Evolutionary conservation across 1,140 invertebrate species (phyloP).

Genomic region (Zaprionus ghesquierei): DNA sequence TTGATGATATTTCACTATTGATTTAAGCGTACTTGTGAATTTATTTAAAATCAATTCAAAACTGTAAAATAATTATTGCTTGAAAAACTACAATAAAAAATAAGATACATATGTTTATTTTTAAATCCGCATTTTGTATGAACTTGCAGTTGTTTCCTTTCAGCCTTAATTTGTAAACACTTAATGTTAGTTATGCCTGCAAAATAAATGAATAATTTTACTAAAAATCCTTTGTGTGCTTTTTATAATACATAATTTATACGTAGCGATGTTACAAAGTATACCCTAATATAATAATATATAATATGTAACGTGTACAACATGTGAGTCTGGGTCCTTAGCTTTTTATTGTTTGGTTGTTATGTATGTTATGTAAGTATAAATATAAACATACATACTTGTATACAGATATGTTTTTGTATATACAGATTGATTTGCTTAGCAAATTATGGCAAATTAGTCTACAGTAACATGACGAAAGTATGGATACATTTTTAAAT

Average conservation of each 20-base stretch:
- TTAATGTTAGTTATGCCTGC: conserved; percentile 49
- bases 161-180: conserved; percentile 70
- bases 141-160: conserved; percentile 40
- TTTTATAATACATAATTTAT: conserved; percentile 35
- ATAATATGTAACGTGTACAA: conserved; percentile 52
- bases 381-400: not conserved
- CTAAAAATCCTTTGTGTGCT: conserved; percentile 41
- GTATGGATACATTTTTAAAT: conserved; percentile 1
- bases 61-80: conserved; percentile 69
- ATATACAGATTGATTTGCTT: conserved; percentile 68
- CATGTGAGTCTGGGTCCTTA: conserved; percentile 18
- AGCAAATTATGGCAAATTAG: conserved; percentile 81
- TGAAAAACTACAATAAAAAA: conserved; percentile 67
- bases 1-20: conserved; percentile 55
- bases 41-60: conserved; percentile 66
- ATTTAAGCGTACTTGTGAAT: conserved; percentile 72
- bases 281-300: conserved; percentile 71
- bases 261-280: conserved; percentile 34
- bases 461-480: conserved; percentile 58
- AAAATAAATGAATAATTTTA: conserved; percentile 41
- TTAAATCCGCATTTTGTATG: conserved; percentile 40
- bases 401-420: conserved; percentile 20
- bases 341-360: not conserved
- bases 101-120: conserved; percentile 53
- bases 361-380: conserved; percentile 4